A percentile compares a stretch with the other conserved stretches of the same genome.
phyloP scores from a whole-genome alignment of 2,888 invertebrate genomes.

The Boloria selene region DNA sequence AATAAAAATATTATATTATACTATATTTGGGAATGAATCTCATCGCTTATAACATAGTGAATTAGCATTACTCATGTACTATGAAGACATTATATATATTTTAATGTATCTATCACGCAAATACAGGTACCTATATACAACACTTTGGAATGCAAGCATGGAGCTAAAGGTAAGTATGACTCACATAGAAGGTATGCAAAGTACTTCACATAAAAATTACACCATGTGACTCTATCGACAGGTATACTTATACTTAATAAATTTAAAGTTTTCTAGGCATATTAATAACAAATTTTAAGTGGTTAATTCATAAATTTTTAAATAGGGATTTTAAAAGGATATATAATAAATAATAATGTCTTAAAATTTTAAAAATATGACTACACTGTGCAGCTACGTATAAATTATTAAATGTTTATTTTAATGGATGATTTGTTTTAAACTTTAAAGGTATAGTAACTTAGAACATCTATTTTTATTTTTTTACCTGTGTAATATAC shows the following conservation, averaged over 20 bases:
- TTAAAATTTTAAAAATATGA: no score
- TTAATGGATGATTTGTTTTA: no score
- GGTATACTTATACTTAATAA: conserved; percentile 21
- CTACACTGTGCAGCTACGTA: no score
- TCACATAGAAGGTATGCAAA: conserved; percentile 69
- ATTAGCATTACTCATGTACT: background rate
- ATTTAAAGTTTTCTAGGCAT: background rate
- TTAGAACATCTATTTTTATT: no score
- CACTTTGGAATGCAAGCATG: conserved; percentile 63
- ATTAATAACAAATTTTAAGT: background rate
- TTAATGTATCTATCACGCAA: conserved; percentile 3
- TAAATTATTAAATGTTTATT: no score
- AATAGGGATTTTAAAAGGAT: background rate
- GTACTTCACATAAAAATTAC: conserved; percentile 38
- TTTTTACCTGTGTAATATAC: no score
- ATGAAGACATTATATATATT: background rate
- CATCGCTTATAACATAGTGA: background rate
- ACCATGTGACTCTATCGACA: conserved; percentile 8
- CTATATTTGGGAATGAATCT: background rate
- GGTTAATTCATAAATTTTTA: background rate
- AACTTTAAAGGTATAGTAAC: no score
- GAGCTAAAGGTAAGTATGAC: conserved; percentile 65
- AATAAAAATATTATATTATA: background rate
- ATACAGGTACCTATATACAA: conserved; percentile 35
- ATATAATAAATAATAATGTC: background rate